A percentile compares a stretch with the other conserved stretches of the same genome.
These are phyloP conservation scores for Morphnarchus princeps DNA, from an alignment of 2,113 vertebrate species.

Conservation along the genomic window DNA sequence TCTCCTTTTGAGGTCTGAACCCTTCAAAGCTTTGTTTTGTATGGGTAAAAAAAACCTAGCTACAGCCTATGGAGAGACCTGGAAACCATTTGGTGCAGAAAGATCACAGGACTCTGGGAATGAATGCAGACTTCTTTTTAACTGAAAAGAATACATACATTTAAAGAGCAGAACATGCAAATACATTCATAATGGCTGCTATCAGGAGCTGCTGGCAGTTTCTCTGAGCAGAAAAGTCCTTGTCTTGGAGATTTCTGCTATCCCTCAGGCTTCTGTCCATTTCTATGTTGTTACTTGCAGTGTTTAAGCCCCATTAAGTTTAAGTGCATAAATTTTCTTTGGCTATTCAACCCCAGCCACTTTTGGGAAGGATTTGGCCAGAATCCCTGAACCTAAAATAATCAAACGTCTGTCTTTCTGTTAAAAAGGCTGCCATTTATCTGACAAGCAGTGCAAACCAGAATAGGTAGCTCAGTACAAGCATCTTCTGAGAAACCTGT, in stretches of 20 bases:
- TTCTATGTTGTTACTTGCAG: neutral
- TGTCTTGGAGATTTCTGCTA: neutral
- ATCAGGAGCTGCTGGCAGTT: neutral
- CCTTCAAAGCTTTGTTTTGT: neutral
- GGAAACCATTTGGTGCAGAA: neutral
- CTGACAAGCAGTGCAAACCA: neutral
- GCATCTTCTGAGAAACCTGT: neutral
- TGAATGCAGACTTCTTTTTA: neutral
- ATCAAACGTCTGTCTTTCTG: neutral
- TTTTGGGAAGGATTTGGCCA: conserved; percentile 34
- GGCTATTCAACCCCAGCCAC: conserved; percentile 5
- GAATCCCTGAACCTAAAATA: conserved; percentile 29
- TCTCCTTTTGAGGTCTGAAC: conserved; percentile 1
- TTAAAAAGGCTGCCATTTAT: conserved; percentile 24
- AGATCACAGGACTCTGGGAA: neutral
- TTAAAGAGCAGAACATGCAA: neutral
- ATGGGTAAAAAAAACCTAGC: neutral
- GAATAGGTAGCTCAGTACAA: neutral
- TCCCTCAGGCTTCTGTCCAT: neutral
- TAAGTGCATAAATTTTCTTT: conserved; percentile 38
- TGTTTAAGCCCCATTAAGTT: conserved; percentile 35
- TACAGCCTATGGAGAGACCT: neutral
- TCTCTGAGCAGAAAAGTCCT: neutral
- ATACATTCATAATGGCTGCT: neutral
- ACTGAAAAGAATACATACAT: neutral